A percentile compares a stretch with the other conserved stretches of the same genome.
Evolutionary conservation across 2,797 vertebrate genomes (phyloP).

Genomic region (Champsocephalus gunnari): DNA sequence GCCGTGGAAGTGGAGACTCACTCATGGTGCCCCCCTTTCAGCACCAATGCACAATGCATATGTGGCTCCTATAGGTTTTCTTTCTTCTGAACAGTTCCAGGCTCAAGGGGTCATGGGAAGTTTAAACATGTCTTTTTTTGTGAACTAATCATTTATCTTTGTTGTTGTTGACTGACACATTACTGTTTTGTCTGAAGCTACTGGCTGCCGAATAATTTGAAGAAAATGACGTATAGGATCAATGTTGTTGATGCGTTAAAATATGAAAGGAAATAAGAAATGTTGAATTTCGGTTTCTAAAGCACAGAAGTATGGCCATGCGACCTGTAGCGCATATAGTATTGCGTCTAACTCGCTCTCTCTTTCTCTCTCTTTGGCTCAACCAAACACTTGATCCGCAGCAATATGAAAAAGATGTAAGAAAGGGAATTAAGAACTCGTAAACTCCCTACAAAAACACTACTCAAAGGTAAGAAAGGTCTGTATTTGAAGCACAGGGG

Average conservation of each 20-base stretch:
- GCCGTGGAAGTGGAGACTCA: constrained; percentile 46
- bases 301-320: no score
- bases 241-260: neutral
- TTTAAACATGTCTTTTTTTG: constrained; percentile 64
- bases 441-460: no score
- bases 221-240: neutral
- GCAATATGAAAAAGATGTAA: no score
- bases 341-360: no score
- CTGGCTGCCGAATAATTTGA: constrained; percentile 11
- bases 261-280: no score
- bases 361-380: no score
- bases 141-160: constrained; percentile 32
- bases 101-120: constrained; percentile 75
- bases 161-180: constrained; percentile 18
- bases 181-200: constrained; percentile 1
- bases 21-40: constrained; percentile 50
- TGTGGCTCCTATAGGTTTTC: constrained; percentile 48
- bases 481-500: no score
- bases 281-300: no score
- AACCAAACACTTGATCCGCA: no score
- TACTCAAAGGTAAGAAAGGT: no score
- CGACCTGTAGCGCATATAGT: no score
- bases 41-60: constrained; percentile 35
- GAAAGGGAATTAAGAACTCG: no score
- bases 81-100: constrained; percentile 15